phyloP scores from a whole-genome alignment of 2,113 vertebrate species.

The Corythornis madagascariensis region DNA sequence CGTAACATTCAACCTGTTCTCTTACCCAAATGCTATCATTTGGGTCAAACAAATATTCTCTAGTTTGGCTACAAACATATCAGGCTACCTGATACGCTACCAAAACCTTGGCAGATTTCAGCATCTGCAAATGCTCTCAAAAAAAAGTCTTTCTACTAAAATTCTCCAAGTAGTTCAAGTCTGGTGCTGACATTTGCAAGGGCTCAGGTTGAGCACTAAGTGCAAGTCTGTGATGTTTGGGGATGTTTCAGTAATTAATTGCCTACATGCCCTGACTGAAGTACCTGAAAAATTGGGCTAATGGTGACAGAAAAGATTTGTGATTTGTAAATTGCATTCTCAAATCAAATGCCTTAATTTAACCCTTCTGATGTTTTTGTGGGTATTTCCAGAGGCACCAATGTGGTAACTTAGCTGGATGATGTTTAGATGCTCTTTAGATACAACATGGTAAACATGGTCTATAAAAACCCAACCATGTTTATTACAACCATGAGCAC shows the following conservation, averaged over 20 bases:
- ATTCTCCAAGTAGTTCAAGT: constrained; percentile 39
- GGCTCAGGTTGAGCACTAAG: background rate
- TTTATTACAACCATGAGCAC: background rate
- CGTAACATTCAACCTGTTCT: constrained; percentile 20
- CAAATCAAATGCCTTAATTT: background rate
- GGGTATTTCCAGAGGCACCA: background rate
- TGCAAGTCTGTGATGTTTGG: background rate
- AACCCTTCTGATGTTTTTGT: background rate
- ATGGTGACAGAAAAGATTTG: background rate
- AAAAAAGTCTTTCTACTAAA: constrained; percentile 42
- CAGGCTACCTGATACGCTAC: background rate
- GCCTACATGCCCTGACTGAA: background rate
- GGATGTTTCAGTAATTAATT: background rate
- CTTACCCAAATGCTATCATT: constrained; percentile 32
- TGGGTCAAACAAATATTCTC: constrained; percentile 5
- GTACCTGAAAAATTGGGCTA: background rate
- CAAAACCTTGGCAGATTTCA: background rate
- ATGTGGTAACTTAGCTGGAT: background rate
- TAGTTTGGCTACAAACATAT: constrained; percentile 56
- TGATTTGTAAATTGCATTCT: background rate
- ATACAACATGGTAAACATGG: background rate
- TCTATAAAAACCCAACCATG: background rate
- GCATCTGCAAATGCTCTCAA: constrained; percentile 48
- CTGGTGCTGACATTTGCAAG: background rate
- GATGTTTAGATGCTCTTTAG: background rate